Evolutionary conservation across 1,140 invertebrate species (phyloP), one percentile per base, ranked within the genome.

Genomic region (Drosophila serrata): DNA sequence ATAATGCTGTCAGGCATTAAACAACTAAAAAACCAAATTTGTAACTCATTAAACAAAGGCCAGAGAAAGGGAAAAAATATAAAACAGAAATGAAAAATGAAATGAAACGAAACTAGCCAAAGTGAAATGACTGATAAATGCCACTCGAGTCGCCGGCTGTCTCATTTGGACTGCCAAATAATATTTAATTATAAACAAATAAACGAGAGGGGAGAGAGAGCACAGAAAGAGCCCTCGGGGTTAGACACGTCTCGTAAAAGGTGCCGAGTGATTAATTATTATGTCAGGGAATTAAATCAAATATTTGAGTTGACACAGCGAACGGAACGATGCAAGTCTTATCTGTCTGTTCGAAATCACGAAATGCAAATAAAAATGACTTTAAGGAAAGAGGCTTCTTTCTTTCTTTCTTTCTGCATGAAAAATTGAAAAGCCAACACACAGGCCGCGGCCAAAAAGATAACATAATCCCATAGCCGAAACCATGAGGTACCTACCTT

Each of bases 361-460:
- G 85, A 90, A 90, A 90, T 90, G 85, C 86, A 90, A 90, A 90
- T 90, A 90, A 90, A 90, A 90, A 90, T 90, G 85, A 90, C 86
- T 90, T 81, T 74, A 68, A 68, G 53, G 49, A 76, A 70, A 76
- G 60, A 46, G 15, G 43, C 45, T 17, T n/a, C 15, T 87, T 79
- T 82, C 70, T 76, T 67, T 39, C 75, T 39, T 45, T 62, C 75
- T 33, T 19, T 40, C 51, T 49, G 70, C 64, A 86, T 81, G 85
- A 88, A 85, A 90, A 90, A 88, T 90, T 90, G 85, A 75, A 76
- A 75, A 77, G 68, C 62, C 64, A 87, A 68, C 75, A 68, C 75
- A 68, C 79, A 74, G 55, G 46, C 75, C 48, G 59, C 61, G 42
- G 43, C 58, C 37, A 80, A 74, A 80, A 74, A 90, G 85, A 88